phyloP scores from a whole-genome alignment of 1,140 invertebrate species.

The Drosophila pruinosa region DNA sequence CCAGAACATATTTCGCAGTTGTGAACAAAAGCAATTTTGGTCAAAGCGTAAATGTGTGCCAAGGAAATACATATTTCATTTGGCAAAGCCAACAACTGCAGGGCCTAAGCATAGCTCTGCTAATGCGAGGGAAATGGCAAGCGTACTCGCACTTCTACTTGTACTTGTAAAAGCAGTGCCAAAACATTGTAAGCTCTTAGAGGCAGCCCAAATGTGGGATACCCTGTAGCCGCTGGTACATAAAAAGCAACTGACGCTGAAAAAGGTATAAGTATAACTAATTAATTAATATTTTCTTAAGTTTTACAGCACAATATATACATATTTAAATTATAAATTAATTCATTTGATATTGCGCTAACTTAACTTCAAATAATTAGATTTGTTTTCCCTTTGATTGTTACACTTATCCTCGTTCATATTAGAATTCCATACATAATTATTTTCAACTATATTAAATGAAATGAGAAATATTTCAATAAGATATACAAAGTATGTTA shows the following conservation, averaged over 20 bases:
- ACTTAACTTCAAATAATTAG: too few species aligned
- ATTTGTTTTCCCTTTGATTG: too few species aligned
- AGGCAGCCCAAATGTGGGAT: not conserved
- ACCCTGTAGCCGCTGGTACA: not conserved
- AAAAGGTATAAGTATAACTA: not conserved
- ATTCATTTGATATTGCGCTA: too few species aligned
- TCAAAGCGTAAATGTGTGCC: conserved; percentile 53
- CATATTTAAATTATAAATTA: too few species aligned
- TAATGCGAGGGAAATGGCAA: conserved; percentile 41
- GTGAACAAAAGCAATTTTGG: conserved; percentile 39
- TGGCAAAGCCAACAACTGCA: conserved; percentile 27
- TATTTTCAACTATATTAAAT: too few species aligned
- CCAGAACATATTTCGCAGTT: conserved; percentile 21
- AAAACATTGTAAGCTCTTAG: not conserved
- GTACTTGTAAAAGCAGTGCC: not conserved
- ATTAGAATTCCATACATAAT: too few species aligned
- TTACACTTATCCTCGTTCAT: too few species aligned
- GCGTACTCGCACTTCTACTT: not conserved
- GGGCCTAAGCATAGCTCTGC: conserved; percentile 45
- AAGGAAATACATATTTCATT: conserved; percentile 61
- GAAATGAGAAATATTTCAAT: too few species aligned
- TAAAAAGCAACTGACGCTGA: too few species aligned
- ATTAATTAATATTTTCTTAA: too few species aligned
- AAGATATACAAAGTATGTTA: too few species aligned
- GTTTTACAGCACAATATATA: too few species aligned